Evolutionary conservation across 2,797 vertebrate species (phyloP), one percentile per base, ranked within the genome.

Genomic region (Falco cherrug): DNA sequence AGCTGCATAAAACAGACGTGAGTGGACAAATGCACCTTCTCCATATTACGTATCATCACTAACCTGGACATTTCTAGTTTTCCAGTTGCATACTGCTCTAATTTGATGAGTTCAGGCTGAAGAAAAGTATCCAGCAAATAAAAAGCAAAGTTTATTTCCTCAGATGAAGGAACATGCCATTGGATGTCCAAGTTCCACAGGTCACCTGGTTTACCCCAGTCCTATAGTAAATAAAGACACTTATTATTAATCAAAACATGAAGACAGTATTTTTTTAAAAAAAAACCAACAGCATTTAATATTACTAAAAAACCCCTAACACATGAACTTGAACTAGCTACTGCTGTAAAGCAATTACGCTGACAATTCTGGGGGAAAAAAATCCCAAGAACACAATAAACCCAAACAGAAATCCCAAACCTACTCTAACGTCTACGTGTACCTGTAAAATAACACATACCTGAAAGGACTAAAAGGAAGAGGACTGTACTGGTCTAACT

Each of bases 131-230:
- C 99, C 97, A 99, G 97, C 67, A 99, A 95, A 96, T 98, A 98
- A 96, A 98, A 99, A 76, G 99, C 98, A 45, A 99, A 99, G 29
- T 98, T 97, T 9, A 97, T 98, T 98, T 99, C 99, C 91, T 99
- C 98, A 25, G 98, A 92, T 78, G 98, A 99, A 81, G 99, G 99
- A 84, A 99, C 98, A 57, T 99, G 99, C 99, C 99, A 99, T 84
- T 98, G 98, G 93, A 99, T 99, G 61, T 99, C 98, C 89, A 99
- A 97, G 95, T 99, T 99, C 98, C 98, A 99, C 65, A 99, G 95
- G 95, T 99, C 99, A 29, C 99, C 99, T 37, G 99, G 99, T 51
- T 99, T 99, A 95, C 99, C 99, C 99, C 99, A 99, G 97, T 99
- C 99, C 99, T 99, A 84, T 7, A 97, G 65, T 43, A 97, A 80